Evolutionary conservation across 92 coral and sea anemone species (phyloP).

Genomic region (Umimayanthus chanpuru): DNA sequence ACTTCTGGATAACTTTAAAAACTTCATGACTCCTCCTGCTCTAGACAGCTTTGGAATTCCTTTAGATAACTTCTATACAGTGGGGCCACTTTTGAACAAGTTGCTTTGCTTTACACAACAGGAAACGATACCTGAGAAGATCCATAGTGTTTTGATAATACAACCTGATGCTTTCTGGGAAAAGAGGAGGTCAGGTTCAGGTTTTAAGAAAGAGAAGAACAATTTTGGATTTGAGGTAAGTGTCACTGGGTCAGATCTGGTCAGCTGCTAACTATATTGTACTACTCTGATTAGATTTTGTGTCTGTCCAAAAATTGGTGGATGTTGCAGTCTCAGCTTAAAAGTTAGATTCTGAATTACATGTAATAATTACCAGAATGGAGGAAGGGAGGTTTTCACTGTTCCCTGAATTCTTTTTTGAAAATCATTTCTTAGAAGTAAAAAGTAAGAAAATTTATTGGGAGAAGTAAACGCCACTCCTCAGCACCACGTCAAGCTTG

Average conservation of each 20-base stretch:
- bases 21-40: too few relatives aligned
- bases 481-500: too few relatives aligned
- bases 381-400: too few relatives aligned
- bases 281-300: background rate
- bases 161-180: conserved; percentile 99
- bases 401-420: too few relatives aligned
- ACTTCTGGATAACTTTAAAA: too few relatives aligned
- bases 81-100: background rate
- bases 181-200: conserved; percentile 90
- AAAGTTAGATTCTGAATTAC: background rate
- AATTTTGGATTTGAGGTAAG: conserved; percentile 81
- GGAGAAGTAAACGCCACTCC: too few relatives aligned
- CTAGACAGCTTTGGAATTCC: too few relatives aligned
- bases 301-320: background rate
- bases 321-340: background rate
- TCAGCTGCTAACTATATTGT: background rate
- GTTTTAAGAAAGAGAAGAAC: conserved; percentile 80
- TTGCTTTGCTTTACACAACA: conserved; percentile 26
- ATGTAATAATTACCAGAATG: background rate
- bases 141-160: conserved; percentile 81
- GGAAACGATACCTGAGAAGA: conserved; percentile 84
- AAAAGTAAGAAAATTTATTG: too few relatives aligned
- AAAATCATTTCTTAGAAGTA: background rate
- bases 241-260: background rate
- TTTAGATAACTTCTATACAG: too few relatives aligned